Evolutionary conservation across 2,888 invertebrate genomes (phyloP).

Genomic region (Eupithecia subumbrata): DNA sequence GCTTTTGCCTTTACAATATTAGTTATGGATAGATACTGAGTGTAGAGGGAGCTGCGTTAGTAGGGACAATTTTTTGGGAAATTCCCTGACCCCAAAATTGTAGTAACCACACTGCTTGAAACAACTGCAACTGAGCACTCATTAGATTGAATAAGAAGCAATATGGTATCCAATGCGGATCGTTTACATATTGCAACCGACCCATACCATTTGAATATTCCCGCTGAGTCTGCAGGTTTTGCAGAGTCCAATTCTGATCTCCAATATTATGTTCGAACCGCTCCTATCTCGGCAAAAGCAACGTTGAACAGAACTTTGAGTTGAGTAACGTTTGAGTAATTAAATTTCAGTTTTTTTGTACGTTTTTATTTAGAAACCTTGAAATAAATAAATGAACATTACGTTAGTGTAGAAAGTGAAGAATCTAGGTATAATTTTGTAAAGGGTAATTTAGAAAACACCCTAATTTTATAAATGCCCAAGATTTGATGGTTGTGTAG

Average conservation of each 20-base stretch:
- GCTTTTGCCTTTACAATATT: neutral
- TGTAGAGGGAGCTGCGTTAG: neutral
- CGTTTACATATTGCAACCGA: conserved; percentile 43
- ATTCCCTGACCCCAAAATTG: neutral
- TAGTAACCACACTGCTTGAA: neutral
- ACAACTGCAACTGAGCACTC: neutral
- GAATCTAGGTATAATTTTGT: neutral
- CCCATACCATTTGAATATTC: conserved; percentile 57
- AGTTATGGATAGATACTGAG: neutral
- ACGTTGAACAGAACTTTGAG: neutral
- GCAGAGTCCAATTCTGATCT: conserved; percentile 53
- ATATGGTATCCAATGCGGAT: conserved; percentile 23
- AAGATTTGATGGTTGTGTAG: neutral
- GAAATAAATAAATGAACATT: neutral
- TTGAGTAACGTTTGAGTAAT: neutral
- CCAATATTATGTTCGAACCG: conserved; percentile 58
- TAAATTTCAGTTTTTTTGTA: neutral
- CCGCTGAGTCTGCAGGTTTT: conserved; percentile 56
- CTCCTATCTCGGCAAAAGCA: conserved; percentile 49
- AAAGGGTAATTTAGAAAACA: neutral
- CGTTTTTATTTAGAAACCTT: neutral
- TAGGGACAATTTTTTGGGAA: neutral
- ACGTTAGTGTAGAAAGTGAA: neutral
- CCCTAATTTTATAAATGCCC: neutral
- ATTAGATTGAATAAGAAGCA: neutral